phyloP scores from a whole-genome alignment of 2,888 invertebrate species.

The Drosophila leonis region DNA sequence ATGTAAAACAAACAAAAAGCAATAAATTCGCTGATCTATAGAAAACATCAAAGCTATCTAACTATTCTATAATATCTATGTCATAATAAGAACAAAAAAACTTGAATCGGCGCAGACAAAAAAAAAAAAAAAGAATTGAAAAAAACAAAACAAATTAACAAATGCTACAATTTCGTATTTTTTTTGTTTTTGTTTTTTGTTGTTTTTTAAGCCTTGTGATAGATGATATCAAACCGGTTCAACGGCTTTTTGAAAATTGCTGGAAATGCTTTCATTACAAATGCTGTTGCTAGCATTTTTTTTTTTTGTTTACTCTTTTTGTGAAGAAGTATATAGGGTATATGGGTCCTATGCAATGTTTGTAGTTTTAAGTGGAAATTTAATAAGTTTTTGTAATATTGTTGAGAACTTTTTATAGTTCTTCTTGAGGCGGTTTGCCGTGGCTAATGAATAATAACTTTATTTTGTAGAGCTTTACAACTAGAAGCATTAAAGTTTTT shows the following conservation, averaged over 20 bases:
- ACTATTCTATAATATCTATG: background rate
- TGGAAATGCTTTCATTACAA: conserved; percentile 54
- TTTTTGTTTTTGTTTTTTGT: background rate
- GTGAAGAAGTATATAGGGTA: background rate
- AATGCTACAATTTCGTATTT: conserved; percentile 5
- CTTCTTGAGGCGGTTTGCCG: too few relatives aligned
- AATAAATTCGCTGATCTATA: background rate
- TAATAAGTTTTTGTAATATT: background rate
- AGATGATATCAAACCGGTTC: conserved; percentile 55
- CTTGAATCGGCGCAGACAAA: background rate
- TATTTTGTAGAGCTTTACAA: too few relatives aligned
- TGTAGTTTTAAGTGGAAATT: background rate
- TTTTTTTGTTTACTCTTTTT: background rate
- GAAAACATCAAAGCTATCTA: background rate
- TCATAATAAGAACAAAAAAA: conserved; percentile 2
- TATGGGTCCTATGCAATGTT: background rate
- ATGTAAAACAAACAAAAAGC: background rate
- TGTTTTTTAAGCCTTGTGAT: conserved; percentile 2
- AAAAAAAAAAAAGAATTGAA: background rate
- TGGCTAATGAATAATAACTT: too few relatives aligned
- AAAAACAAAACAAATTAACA: conserved; percentile 2
- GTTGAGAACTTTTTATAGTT: too few relatives aligned
- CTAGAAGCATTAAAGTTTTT: too few relatives aligned
- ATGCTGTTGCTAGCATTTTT: conserved; percentile 8
- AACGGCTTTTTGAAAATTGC: conserved; percentile 44